Conservation (phyloP, 2,888 invertebrate species). For the Geophilus truncorum region DNA sequence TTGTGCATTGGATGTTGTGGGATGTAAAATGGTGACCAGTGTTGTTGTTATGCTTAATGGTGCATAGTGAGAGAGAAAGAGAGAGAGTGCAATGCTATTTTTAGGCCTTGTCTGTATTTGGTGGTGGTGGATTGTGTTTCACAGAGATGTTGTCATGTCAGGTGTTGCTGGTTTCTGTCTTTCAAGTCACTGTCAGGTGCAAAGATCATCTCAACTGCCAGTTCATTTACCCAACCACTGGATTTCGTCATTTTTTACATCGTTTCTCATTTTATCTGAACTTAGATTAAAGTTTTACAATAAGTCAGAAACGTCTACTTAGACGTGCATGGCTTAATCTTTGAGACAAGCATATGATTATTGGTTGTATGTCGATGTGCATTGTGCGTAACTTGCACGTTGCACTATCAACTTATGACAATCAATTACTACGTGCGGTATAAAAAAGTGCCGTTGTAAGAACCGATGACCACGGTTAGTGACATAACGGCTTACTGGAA, state of each 20-base stretch:
- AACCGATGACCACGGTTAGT: too few relatives aligned
- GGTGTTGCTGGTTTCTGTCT: not conserved
- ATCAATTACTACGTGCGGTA: too few relatives aligned
- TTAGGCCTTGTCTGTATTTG: not conserved
- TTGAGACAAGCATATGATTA: too few relatives aligned
- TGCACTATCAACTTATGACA: too few relatives aligned
- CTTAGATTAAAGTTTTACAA: too few relatives aligned
- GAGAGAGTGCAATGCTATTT: not conserved
- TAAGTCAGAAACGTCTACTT: too few relatives aligned
- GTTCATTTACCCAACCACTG: not conserved
- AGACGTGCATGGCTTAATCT: too few relatives aligned
- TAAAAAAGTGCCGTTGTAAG: too few relatives aligned
- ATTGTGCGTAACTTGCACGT: too few relatives aligned
- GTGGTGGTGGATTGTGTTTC: not conserved
- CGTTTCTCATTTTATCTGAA: not conserved
- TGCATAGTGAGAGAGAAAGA: conserved; percentile 16
- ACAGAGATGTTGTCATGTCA: not conserved
- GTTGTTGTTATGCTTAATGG: conserved; percentile 7
- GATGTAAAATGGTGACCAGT: not conserved
- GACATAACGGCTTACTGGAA: too few relatives aligned
- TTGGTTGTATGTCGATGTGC: too few relatives aligned
- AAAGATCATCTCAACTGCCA: too few relatives aligned
- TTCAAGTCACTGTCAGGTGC: not conserved
- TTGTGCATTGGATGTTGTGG: not conserved
- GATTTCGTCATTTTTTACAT: not conserved